Evolutionary conservation across 1,140 invertebrate genomes (phyloP).

Genomic region (Gryon sp.): DNA sequence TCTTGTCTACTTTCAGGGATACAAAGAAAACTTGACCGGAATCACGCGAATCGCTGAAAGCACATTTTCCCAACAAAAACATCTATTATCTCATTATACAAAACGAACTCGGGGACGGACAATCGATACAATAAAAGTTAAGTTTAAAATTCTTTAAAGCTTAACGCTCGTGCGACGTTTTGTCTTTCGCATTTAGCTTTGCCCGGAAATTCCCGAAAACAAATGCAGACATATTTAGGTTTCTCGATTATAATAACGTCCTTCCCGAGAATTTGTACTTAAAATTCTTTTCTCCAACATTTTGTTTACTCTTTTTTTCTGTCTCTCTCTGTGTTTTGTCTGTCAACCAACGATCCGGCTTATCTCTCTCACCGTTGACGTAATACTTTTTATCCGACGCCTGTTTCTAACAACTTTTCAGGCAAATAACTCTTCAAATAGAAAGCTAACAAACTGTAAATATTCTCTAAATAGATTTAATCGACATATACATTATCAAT

Average conservation of each 20-base stretch:
- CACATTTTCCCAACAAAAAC: too few relatives aligned
- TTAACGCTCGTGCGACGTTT: neutral
- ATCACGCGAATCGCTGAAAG: too few relatives aligned
- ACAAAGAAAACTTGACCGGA: too few relatives aligned
- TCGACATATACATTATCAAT: neutral
- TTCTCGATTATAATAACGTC: neutral
- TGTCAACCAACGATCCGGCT: conserved; percentile 1
- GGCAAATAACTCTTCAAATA: conserved; percentile 1
- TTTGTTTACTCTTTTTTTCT: neutral
- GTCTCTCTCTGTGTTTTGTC: neutral
- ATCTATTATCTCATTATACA: too few relatives aligned
- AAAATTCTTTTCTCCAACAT: neutral
- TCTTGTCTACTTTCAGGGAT: too few relatives aligned
- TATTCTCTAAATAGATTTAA: neutral
- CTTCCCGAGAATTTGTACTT: neutral
- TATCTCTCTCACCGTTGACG: neutral
- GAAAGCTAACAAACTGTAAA: neutral
- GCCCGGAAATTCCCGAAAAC: neutral
- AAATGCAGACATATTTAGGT: neutral
- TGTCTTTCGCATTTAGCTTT: neutral
- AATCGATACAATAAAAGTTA: too few relatives aligned
- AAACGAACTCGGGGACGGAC: conserved; percentile 9
- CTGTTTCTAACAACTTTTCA: neutral
- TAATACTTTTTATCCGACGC: neutral
- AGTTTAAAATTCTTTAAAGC: too few relatives aligned